These are phyloP conservation scores for Autographa gamma DNA, from an alignment of 2,888 invertebrate species.

Conservation along the genomic window DNA sequence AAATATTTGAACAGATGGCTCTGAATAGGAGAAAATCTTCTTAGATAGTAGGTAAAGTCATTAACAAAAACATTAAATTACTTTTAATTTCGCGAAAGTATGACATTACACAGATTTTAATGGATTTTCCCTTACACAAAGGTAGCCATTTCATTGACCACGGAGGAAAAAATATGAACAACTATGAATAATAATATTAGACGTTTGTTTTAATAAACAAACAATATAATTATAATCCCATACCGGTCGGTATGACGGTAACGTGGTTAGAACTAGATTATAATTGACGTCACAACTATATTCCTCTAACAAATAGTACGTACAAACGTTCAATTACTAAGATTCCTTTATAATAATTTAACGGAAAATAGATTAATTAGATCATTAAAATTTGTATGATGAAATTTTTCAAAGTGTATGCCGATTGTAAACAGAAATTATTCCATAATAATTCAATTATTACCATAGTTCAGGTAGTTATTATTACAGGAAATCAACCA, in stretches of 20 bases:
- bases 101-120: neutral
- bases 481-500: no score
- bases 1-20: no score
- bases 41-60: no score
- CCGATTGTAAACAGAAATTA: no score
- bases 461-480: no score
- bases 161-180: constrained; percentile 13
- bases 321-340: constrained; percentile 8
- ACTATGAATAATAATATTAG: neutral
- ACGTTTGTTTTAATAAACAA: neutral
- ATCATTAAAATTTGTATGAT: no score
- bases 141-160: neutral
- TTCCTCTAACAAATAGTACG: constrained; percentile 24
- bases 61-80: no score
- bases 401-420: no score
- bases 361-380: neutral
- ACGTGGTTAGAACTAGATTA: constrained; percentile 16
- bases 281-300: constrained; percentile 38
- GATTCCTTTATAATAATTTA: neutral
- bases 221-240: constrained; percentile 12
- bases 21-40: no score
- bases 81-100: neutral
- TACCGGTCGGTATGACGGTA: constrained; percentile 23
- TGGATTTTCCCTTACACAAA: neutral
- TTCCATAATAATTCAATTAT: no score